Conservation (phyloP, 1,140 invertebrate species). For the Oryzaephilus surinamensis region DNA sequence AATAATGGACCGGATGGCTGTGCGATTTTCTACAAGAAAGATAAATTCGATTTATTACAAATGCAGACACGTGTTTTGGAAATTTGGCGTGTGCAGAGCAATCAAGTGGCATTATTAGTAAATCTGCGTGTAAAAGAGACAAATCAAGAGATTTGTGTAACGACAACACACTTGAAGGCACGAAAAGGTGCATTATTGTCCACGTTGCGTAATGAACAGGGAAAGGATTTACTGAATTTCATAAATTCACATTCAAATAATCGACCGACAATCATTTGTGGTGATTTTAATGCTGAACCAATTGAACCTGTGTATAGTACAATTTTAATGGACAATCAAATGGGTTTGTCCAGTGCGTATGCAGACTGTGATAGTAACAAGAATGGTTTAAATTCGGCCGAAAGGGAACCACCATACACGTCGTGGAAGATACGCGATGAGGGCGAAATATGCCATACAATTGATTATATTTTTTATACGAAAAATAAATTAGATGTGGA, state of each 20-base stretch:
- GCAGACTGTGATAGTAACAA: slow-evolving; percentile 29
- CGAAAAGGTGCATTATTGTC: slow-evolving; percentile 56
- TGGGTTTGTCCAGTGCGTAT: slow-evolving; percentile 43
- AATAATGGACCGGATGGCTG: slow-evolving; percentile 75
- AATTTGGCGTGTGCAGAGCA: slow-evolving; percentile 57
- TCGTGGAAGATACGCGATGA: slow-evolving; percentile 70
- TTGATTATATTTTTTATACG: slow-evolving; percentile 71
- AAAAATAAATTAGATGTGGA: slow-evolving; percentile 46
- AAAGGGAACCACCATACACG: slow-evolving; percentile 58
- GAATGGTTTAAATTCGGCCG: slow-evolving; percentile 26
- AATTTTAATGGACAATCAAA: slow-evolving; percentile 38
- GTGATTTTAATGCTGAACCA: slow-evolving; percentile 73
- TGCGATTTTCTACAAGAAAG: slow-evolving; percentile 59
- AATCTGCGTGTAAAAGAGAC: slow-evolving; percentile 44
- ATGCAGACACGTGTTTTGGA: slow-evolving; percentile 52
- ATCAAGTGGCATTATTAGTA: slow-evolving; percentile 59
- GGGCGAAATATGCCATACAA: slow-evolving; percentile 61
- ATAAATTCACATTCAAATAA: slow-evolving; percentile 41
- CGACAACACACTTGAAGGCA: slow-evolving; percentile 70
- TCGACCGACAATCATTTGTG: slow-evolving; percentile 55
- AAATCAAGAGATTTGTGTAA: slow-evolving; percentile 52
- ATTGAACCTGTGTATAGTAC: slow-evolving; percentile 59
- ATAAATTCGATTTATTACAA: slow-evolving; percentile 50
- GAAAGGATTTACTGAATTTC: slow-evolving; percentile 57
- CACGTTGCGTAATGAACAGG: slow-evolving; percentile 62